Evolutionary conservation across 2,113 vertebrate species (phyloP).

Genomic region (Leucoraja erinaceus): DNA sequence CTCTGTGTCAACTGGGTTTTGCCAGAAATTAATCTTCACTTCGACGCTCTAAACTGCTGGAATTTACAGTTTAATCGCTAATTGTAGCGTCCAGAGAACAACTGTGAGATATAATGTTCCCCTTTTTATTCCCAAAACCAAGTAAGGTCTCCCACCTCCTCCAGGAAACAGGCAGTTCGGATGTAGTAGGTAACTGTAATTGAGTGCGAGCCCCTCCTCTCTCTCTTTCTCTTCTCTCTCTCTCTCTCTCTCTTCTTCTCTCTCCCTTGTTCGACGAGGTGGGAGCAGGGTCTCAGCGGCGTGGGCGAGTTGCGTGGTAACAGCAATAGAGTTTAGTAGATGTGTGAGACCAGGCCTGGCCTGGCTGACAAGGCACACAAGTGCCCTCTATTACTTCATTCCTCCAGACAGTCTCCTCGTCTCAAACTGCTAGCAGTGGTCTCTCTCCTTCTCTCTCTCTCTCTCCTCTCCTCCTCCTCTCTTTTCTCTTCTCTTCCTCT

Average conservation of each 20-base stretch:
- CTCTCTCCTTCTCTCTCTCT: constrained; percentile 54
- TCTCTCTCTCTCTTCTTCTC: constrained; percentile 28
- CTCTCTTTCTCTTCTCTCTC: constrained; percentile 51
- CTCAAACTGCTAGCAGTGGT: constrained; percentile 70
- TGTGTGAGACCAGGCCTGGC: constrained; percentile 46
- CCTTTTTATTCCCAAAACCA: constrained; percentile 47
- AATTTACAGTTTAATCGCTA: constrained; percentile 37
- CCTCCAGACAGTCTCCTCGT: constrained; percentile 59
- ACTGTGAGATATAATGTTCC: constrained; percentile 73
- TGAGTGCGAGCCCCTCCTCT: constrained; percentile 57
- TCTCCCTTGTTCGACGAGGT: constrained; percentile 49
- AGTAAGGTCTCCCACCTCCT: constrained; percentile 52
- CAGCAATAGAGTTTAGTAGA: constrained; percentile 40
- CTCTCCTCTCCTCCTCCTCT: constrained; percentile 55
- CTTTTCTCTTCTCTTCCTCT: constrained; percentile 58
- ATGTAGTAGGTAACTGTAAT: constrained; percentile 58
- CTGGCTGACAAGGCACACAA: constrained; percentile 59
- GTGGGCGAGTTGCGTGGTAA: constrained; percentile 51
- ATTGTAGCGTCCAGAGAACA: constrained; percentile 51
- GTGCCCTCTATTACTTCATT: constrained; percentile 56
- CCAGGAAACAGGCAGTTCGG: constrained; percentile 62
- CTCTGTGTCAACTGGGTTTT: constrained; percentile 31
- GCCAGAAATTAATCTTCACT: constrained; percentile 33
- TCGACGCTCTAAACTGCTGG: constrained; percentile 35
- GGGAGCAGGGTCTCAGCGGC: constrained; percentile 62